These are phyloP conservation scores for Mesocricetus auratus DNA, from an alignment of 2,113 vertebrate genomes.

Conservation along the genomic window DNA sequence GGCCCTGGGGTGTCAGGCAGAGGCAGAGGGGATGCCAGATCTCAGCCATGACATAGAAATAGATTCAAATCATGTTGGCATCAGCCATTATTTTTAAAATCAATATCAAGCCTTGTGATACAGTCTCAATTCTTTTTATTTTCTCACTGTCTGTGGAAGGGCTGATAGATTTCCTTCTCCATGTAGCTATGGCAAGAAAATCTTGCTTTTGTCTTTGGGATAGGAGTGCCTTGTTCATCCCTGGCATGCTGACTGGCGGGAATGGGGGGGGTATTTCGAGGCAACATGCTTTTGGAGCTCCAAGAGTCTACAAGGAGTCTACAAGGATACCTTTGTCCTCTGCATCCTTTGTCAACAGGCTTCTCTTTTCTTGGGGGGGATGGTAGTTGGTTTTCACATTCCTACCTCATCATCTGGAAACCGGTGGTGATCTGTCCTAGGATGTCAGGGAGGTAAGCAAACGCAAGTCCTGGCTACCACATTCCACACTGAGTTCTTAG, in stretches of 20 bases:
- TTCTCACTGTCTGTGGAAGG: conserved; percentile 19
- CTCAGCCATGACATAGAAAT: conserved; percentile 55
- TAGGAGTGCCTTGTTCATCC: accelerated
- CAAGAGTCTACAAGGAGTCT: accelerated
- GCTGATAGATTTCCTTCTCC: conserved; percentile 46
- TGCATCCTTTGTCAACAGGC: accelerated
- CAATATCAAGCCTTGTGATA: conserved; percentile 62
- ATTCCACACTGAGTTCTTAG: background rate
- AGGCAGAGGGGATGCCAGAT: conserved; percentile 2
- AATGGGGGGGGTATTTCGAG: too few relatives aligned
- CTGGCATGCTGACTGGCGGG: background rate
- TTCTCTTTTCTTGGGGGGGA: background rate
- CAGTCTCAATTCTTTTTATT: conserved; percentile 50
- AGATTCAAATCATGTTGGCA: conserved; percentile 67
- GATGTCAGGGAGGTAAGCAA: background rate
- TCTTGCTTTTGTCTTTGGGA: background rate
- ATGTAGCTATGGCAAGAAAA: conserved; percentile 21
- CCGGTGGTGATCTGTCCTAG: background rate
- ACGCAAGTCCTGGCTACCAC: background rate
- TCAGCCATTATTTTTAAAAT: conserved; percentile 74
- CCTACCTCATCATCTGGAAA: background rate
- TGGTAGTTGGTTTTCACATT: accelerated
- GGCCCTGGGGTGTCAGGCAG: conserved; percentile 28
- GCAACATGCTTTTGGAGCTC: accelerated
- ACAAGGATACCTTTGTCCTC: accelerated